Conservation (phyloP, 1,140 invertebrate genomes). For the Nilaparvata lugens region DNA sequence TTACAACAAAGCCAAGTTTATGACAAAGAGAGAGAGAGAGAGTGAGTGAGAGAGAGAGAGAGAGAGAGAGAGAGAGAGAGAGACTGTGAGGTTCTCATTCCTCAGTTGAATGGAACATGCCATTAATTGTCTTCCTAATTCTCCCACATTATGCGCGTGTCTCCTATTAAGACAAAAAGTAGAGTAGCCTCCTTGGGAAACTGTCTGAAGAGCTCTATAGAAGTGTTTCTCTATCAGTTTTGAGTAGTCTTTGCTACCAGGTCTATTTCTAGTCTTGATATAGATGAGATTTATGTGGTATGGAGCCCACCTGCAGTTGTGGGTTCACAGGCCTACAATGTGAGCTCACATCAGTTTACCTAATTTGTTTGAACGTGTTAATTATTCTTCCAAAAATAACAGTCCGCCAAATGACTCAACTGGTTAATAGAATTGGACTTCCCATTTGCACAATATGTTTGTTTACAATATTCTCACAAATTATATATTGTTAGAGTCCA, state of each 20-base stretch:
- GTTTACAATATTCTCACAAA: background rate
- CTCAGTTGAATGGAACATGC: background rate
- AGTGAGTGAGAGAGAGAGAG: constrained; percentile 11
- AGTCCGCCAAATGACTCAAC: background rate
- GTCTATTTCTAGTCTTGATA: too few species aligned
- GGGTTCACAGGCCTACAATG: too few species aligned
- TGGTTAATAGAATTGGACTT: background rate
- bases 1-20: too few species aligned
- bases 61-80: background rate
- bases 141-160: background rate
- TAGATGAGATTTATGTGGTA: too few species aligned
- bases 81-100: background rate
- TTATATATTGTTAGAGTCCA: background rate
- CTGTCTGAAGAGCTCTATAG: background rate
- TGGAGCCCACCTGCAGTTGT: too few species aligned
- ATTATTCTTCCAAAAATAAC: too few species aligned
- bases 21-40: constrained; percentile 11
- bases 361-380: too few species aligned
- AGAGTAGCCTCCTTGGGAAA: background rate
- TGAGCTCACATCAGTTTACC: too few species aligned
- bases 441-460: background rate
- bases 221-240: too few species aligned
- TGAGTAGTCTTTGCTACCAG: too few species aligned
- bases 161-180: background rate
- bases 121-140: background rate